phyloP scores from a whole-genome alignment of 2,797 vertebrate genomes.

The Crenichthys baileyi region DNA sequence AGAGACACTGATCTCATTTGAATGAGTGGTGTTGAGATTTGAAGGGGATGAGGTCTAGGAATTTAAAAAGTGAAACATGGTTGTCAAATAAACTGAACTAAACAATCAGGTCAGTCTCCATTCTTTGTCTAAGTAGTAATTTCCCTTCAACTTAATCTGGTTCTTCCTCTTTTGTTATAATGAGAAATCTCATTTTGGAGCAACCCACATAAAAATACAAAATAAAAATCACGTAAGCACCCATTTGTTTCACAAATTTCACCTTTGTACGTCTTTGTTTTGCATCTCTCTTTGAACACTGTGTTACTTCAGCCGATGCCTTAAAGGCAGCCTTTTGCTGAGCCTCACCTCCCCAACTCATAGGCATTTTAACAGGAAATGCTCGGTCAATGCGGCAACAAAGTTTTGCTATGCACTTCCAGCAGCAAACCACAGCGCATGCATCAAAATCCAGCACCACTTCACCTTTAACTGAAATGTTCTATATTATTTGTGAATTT shows the following conservation, averaged over 20 bases:
- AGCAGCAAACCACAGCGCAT: background rate
- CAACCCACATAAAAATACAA: too few species aligned
- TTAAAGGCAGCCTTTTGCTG: background rate
- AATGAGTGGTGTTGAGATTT: background rate
- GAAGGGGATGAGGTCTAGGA: too few species aligned
- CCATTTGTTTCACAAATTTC: too few species aligned
- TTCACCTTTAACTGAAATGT: too few species aligned
- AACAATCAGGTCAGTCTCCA: too few species aligned
- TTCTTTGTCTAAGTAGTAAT: too few species aligned
- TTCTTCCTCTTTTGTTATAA: too few species aligned
- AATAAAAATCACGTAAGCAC: too few species aligned
- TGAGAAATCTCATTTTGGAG: too few species aligned
- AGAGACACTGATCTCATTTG: background rate
- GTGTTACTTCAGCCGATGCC: background rate
- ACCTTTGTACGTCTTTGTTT: background rate
- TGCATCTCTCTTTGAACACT: background rate
- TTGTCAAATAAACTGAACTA: too few species aligned
- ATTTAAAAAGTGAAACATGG: too few species aligned
- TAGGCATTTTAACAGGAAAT: constrained; percentile 9
- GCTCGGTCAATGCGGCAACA: background rate
- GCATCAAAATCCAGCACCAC: background rate
- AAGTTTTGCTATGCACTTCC: background rate
- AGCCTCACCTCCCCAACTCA: background rate
- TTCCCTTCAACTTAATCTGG: too few species aligned
- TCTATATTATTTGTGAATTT: background rate